phyloP scores from a whole-genome alignment of 2,113 vertebrate species.

The Limanda limanda region DNA sequence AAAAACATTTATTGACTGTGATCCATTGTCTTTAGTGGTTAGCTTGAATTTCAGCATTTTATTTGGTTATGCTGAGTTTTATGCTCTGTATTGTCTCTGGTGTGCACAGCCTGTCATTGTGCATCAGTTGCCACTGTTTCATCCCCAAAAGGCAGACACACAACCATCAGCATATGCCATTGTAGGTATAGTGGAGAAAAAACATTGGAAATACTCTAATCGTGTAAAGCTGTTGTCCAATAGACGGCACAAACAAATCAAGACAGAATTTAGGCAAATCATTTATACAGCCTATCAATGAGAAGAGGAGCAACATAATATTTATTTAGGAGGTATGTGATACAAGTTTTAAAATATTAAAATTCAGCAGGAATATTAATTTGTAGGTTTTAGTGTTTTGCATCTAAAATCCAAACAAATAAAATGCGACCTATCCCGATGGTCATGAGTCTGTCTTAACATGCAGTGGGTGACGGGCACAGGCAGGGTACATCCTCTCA shows the following conservation, averaged over 20 bases:
- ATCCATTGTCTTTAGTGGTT: no score
- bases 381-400: not conserved
- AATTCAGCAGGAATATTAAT: not conserved
- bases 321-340: no score
- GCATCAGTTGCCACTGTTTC: conserved; percentile 6
- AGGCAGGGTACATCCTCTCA: not conserved
- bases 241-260: not conserved
- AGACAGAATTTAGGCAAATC: no score
- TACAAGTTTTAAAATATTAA: not conserved
- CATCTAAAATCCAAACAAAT: not conserved
- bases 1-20: no score
- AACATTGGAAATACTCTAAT: no score
- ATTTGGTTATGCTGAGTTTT: no score
- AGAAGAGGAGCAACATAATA: no score
- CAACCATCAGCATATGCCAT: not conserved
- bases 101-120: not conserved
- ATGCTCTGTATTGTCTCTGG: no score
- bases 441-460: not conserved
- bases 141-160: not conserved
- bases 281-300: no score
- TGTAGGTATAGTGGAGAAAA: not conserved
- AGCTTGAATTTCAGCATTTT: no score
- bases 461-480: not conserved
- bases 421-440: not conserved
- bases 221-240: not conserved